A percentile compares a stretch with the other conserved stretches of the same genome.
Conservation (phyloP, 1,140 invertebrate genomes). For the Odontomachus brunneus region DNA sequence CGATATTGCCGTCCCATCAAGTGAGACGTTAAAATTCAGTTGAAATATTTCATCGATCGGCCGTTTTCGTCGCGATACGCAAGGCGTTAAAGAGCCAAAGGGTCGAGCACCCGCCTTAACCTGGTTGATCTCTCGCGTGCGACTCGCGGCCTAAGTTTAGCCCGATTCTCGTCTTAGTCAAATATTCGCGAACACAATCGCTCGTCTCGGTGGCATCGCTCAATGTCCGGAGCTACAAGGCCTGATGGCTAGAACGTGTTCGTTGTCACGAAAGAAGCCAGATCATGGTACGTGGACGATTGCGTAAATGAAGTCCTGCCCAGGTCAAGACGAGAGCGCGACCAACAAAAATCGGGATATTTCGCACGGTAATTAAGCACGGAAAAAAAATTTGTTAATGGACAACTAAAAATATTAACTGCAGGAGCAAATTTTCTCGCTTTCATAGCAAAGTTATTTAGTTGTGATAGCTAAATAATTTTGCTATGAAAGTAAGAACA, state of each 20-base stretch:
- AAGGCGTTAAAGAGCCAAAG: conserved; percentile 54
- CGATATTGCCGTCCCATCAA: background rate
- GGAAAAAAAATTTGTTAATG: too few species aligned
- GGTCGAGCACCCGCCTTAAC: conserved; percentile 26
- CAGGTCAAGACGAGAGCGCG: background rate
- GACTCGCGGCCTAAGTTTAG: conserved; percentile 69
- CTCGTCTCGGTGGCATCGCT: conserved; percentile 80
- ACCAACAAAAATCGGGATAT: background rate
- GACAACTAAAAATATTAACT: too few species aligned
- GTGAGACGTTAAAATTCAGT: background rate
- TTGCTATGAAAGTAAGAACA: too few species aligned
- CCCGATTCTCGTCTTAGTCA: conserved; percentile 70
- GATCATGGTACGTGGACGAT: conserved; percentile 54
- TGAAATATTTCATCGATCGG: background rate
- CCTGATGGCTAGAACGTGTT: conserved; percentile 78
- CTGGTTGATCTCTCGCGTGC: conserved; percentile 53
- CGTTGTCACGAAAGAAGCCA: conserved; percentile 67
- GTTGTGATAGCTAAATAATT: too few species aligned
- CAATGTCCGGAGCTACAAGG: conserved; percentile 83
- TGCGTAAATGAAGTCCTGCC: conserved; percentile 57
- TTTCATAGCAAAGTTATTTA: too few species aligned
- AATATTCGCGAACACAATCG: conserved; percentile 82
- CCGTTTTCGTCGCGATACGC: background rate
- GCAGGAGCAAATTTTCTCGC: too few species aligned
- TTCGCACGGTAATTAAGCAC: conserved; percentile 1